Conservation (phyloP, 2,888 invertebrate species). For the Tenthredo distinguenda region DNA sequence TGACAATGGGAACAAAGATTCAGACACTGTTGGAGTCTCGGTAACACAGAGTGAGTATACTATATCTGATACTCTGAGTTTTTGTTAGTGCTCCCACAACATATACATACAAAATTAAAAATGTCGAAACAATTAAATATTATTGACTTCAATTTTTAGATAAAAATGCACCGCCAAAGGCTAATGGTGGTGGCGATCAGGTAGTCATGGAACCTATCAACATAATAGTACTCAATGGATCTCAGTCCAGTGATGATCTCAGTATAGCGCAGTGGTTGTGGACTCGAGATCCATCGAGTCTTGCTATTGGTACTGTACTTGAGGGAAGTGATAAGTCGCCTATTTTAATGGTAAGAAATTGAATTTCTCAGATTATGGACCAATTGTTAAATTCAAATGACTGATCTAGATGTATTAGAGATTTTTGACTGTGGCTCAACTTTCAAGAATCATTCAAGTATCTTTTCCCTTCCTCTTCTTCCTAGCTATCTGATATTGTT, state of each 20-base stretch:
- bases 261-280: slow-evolving; percentile 91
- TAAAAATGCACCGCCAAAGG: slow-evolving; percentile 93
- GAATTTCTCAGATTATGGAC: not conserved
- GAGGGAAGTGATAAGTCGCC: slow-evolving; percentile 88
- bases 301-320: slow-evolving; percentile 92
- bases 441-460: slow-evolving; percentile 22
- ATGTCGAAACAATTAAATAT: not conserved
- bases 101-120: not conserved
- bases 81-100: not conserved
- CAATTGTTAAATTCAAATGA: not conserved
- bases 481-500: slow-evolving; percentile 89
- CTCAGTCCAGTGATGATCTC: slow-evolving; percentile 92
- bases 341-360: slow-evolving; percentile 84
- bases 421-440: not conserved
- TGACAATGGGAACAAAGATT: slow-evolving; percentile 90
- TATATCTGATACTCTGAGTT: slow-evolving; percentile 1
- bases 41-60: slow-evolving; percentile 90
- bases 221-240: slow-evolving; percentile 91
- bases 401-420: not conserved
- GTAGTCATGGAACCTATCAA: slow-evolving; percentile 87
- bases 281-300: slow-evolving; percentile 87
- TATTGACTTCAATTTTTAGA: slow-evolving; percentile 79
- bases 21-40: slow-evolving; percentile 86
- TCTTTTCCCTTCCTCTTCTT: slow-evolving; percentile 40
- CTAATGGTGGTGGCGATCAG: slow-evolving; percentile 93